A percentile compares a stretch with the other conserved stretches of the same genome.
Conservation (phyloP, 1,140 invertebrate genomes). For the Ganaspis sp. region DNA sequence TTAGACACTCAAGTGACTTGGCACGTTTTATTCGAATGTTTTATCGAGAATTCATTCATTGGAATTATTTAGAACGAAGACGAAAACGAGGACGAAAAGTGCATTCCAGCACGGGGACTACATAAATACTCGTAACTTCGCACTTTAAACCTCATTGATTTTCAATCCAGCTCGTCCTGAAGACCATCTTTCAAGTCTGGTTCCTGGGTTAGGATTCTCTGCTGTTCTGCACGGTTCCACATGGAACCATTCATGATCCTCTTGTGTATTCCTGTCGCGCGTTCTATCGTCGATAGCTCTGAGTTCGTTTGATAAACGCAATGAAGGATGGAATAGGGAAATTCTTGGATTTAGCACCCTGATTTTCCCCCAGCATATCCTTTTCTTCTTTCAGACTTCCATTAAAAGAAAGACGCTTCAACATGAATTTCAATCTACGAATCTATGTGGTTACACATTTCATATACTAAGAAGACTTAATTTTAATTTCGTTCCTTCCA, state of each 20-base stretch:
- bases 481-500: no score
- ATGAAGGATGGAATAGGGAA: conserved; percentile 54
- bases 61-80: conserved; percentile 28
- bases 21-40: conserved; percentile 23
- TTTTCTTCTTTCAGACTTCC: conserved; percentile 4
- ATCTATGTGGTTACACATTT: no score
- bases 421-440: no score
- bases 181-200: conserved; percentile 51
- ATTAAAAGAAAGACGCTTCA: background rate
- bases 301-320: conserved; percentile 49
- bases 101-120: conserved; percentile 45
- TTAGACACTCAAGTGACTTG: conserved; percentile 1
- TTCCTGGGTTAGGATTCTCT: conserved; percentile 21
- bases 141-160: conserved; percentile 63
- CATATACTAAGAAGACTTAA: no score
- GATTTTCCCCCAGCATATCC: conserved; percentile 32
- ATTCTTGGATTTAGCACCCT: conserved; percentile 49
- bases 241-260: conserved; percentile 51
- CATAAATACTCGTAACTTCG: conserved; percentile 58
- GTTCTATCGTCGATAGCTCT: conserved; percentile 41
- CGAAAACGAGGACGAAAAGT: conserved; percentile 42
- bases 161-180: conserved; percentile 59
- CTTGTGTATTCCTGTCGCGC: conserved; percentile 56
- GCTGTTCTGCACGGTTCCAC: conserved; percentile 46
- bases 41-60: conserved; percentile 6